Evolutionary conservation across 2,113 vertebrate genomes (phyloP), one percentile per base, ranked within the genome.

Genomic region (Rhegmatorhina hoffmannsi): DNA sequence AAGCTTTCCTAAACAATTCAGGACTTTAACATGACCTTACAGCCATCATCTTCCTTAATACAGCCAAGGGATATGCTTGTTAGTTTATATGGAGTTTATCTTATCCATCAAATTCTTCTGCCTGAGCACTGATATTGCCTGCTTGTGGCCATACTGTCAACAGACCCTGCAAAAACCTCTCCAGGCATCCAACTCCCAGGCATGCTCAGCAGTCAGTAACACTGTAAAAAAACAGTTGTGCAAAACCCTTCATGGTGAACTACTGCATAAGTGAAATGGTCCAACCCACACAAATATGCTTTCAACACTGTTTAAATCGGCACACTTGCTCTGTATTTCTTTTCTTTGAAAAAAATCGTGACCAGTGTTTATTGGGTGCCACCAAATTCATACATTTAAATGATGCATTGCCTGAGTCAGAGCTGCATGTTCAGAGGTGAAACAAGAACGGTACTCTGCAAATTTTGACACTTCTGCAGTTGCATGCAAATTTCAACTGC

Each of bases 1-100:
- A 94, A 84, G 79, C 69, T 96, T 94, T 93, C 96, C 93, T 95
- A 97, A 97, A 97, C 95, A 97, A 82, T 84, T 87, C 83, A 75
- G 81, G 63, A 80, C 90, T 95, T 80, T 69, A 86, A 84, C 1
- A 1, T 91, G 94, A 94, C 96, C 96, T 94, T 94, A 70, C 69
- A 91, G 23, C 70, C 55, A 0, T 93, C 96, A 83, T 86, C 87
- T 83, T 88, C 94, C 91, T 88, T 91, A 68, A 72, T 90, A 76
- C 40, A 95, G 84, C 83, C 79, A 90, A 93, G 73, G 58, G 31
- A 84, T 92, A 94, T 33, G 79, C 76, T 68, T 93, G 89, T 89
- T 95, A 95, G 89, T 92, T 97, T 95, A 95, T 63, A 58, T 3
- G 84, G 36, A 55, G 50, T 97, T 93, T 96, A 97, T 90, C 88